phyloP scores from a whole-genome alignment of 2,113 vertebrate species.

The Globicephala melas region DNA sequence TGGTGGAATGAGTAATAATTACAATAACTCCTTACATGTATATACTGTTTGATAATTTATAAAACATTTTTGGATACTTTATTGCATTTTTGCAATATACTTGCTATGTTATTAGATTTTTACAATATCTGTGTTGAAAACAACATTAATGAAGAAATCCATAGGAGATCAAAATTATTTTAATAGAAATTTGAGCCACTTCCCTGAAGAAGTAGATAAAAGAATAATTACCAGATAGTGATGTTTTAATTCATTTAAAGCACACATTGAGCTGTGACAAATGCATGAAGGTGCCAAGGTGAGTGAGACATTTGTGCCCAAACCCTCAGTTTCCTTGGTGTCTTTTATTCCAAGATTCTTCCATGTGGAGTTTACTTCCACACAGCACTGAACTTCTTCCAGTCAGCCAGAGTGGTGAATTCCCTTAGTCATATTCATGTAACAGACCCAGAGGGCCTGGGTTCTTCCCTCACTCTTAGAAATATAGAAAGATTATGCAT shows the following conservation, averaged over 20 bases:
- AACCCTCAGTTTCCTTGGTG: not conserved
- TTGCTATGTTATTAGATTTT: not conserved
- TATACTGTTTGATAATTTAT: not conserved
- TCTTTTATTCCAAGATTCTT: not conserved
- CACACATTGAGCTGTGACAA: not conserved
- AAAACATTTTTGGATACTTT: not conserved
- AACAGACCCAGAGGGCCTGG: not conserved
- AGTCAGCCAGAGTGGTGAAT: not conserved
- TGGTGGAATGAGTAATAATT: not conserved
- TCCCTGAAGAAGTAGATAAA: not conserved
- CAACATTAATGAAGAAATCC: not conserved
- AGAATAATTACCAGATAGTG: conserved; percentile 4
- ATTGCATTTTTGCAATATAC: not conserved
- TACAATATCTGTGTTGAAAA: not conserved
- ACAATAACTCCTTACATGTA: not conserved
- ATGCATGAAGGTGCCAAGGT: not conserved
- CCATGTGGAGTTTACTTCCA: not conserved
- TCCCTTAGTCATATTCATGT: not conserved
- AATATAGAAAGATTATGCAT: not conserved
- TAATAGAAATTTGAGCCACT: conserved; percentile 13
- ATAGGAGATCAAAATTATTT: conserved; percentile 15
- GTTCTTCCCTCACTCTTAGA: not conserved
- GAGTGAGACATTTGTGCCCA: not conserved
- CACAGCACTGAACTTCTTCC: not conserved
- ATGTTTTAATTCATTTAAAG: conserved; percentile 10